phyloP scores from a whole-genome alignment of 1,140 invertebrate genomes.

The Bilobella aurantiaca region DNA sequence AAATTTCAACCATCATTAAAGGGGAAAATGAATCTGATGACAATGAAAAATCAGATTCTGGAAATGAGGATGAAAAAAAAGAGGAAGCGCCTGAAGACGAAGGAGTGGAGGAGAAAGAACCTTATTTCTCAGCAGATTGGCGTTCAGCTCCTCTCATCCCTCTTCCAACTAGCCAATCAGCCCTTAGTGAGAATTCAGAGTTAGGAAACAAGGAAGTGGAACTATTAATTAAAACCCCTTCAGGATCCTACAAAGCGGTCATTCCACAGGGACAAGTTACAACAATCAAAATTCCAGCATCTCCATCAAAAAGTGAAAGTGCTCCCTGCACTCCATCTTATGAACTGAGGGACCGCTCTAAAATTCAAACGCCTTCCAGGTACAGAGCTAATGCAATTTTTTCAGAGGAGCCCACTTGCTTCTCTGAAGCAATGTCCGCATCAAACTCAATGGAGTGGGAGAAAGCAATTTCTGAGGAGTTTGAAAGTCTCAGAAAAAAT shows the following conservation, averaged over 20 bases:
- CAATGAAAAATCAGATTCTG: no score
- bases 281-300: not conserved
- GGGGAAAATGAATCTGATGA: no score
- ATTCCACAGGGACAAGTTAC: not conserved
- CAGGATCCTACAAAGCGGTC: not conserved
- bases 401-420: not conserved
- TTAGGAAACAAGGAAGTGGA: no score
- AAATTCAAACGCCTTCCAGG: not conserved
- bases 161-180: no score
- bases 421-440: slow-evolving; percentile 17
- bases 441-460: slow-evolving; percentile 22
- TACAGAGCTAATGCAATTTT: not conserved
- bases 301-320: not conserved
- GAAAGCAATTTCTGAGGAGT: slow-evolving; percentile 30
- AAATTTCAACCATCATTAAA: no score
- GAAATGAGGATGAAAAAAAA: no score
- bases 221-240: no score
- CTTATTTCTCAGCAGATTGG: no score
- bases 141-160: no score
- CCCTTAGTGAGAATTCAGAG: no score
- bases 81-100: no score
- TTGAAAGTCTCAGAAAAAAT: slow-evolving; percentile 24
- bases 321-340: not conserved
- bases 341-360: not conserved
- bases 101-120: no score